Percentiles rank a stretch among this genome's conserved stretches.
phyloP scores from a whole-genome alignment of 2,797 vertebrate species.

The Benthosema pterotum region DNA sequence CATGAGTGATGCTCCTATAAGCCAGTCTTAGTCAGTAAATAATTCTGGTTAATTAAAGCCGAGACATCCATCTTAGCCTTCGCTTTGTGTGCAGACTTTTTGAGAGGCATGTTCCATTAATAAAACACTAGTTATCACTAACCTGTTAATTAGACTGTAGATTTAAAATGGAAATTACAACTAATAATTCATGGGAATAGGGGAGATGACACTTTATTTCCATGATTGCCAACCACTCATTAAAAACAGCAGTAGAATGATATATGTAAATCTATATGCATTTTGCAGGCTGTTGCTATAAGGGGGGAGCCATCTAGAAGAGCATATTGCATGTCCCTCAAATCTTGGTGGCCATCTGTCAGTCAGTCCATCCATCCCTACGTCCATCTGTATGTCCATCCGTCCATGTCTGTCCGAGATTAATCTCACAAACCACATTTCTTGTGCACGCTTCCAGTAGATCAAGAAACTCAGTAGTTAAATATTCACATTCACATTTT shows the following conservation, averaged over 20 bases:
- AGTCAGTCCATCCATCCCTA: no score
- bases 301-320: no score
- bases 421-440: no score
- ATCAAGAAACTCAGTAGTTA: no score
- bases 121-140: slow-evolving; percentile 72
- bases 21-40: slow-evolving; percentile 78
- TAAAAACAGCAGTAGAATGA: slow-evolving; percentile 12
- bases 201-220: slow-evolving; percentile 45
- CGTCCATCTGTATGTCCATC: no score
- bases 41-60: slow-evolving; percentile 82
- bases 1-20: slow-evolving; percentile 78
- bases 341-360: no score
- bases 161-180: slow-evolving; percentile 64
- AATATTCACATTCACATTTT: no score
- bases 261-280: slow-evolving; percentile 1
- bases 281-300: no score
- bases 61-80: slow-evolving; percentile 76
- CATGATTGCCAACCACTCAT: slow-evolving; percentile 16
- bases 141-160: slow-evolving; percentile 72
- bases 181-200: slow-evolving; percentile 58
- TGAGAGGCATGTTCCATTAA: slow-evolving; percentile 75
- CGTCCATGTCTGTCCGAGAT: no score
- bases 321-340: no score
- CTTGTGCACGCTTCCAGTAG: no score
- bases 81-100: slow-evolving; percentile 66